These are phyloP conservation scores for Talpa occidentalis DNA, from an alignment of 2,113 vertebrate genomes.

Conservation along the genomic window DNA sequence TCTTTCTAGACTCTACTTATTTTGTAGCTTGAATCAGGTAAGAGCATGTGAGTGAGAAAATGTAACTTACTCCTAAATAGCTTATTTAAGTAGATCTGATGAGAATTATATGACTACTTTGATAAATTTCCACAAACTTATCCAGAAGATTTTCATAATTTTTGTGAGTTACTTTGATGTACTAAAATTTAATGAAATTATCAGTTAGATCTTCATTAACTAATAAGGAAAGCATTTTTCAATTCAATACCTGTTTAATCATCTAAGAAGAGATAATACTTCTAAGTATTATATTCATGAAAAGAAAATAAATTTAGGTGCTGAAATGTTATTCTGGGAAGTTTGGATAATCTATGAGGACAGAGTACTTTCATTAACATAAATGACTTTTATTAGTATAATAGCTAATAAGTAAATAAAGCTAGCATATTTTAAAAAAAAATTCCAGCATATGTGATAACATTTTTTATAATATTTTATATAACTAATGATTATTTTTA, in stretches of 20 bases:
- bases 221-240: conserved; percentile 9
- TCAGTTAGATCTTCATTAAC: background rate
- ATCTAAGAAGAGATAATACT: background rate
- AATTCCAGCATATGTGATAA: background rate
- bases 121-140: conserved; percentile 1
- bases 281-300: background rate
- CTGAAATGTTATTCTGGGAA: background rate
- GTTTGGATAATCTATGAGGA: background rate
- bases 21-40: background rate
- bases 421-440: background rate
- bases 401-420: no score
- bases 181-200: conserved; percentile 41
- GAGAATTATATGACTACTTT: conserved; percentile 25
- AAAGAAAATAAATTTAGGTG: background rate
- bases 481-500: conserved; percentile 3
- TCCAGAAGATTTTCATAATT: background rate
- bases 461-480: background rate
- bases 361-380: background rate
- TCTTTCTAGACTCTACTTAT: conserved; percentile 11
- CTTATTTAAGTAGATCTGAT: background rate
- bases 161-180: conserved; percentile 35
- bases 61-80: background rate
- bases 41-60: background rate
- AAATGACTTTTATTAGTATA: no score
- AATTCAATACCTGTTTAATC: conserved; percentile 29